Conservation (phyloP, 2,888 invertebrate species). For the Andrena marginata region DNA sequence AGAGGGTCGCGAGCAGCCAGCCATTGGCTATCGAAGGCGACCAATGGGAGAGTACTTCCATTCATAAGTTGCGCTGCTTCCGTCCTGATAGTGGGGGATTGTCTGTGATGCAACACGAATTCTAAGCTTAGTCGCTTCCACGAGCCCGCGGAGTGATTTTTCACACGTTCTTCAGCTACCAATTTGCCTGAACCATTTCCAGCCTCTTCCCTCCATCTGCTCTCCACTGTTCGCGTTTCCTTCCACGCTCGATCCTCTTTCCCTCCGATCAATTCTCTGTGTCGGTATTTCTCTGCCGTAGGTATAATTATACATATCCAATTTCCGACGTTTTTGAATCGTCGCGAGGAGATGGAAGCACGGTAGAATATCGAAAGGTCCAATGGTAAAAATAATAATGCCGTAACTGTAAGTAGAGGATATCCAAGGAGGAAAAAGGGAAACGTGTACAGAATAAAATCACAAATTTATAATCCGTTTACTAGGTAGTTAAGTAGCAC, state of each 20-base stretch:
- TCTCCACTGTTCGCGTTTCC: not conserved
- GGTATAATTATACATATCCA: no score
- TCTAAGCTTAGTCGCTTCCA: constrained; percentile 53
- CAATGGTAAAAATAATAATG: no score
- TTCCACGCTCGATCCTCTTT: not conserved
- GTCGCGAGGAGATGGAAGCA: no score
- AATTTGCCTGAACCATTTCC: not conserved
- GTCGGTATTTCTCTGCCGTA: no score
- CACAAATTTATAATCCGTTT: no score
- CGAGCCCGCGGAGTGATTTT: constrained; percentile 22
- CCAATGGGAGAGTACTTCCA: constrained; percentile 80
- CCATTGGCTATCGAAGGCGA: constrained; percentile 73
- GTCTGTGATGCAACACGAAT: constrained; percentile 42
- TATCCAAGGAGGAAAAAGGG: no score
- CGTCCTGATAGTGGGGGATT: constrained; percentile 64
- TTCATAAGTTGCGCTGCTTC: constrained; percentile 79
- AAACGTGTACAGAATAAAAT: no score
- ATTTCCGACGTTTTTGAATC: no score
- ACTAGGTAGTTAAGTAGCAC: no score
- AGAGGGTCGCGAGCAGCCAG: constrained; percentile 60
- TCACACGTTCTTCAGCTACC: not conserved
- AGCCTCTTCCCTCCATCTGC: not conserved
- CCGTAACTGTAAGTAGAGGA: no score
- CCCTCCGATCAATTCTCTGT: no score
- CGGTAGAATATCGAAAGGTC: no score